Conservation (phyloP, 2,113 vertebrate species). For the Myiopsitta monachus region DNA sequence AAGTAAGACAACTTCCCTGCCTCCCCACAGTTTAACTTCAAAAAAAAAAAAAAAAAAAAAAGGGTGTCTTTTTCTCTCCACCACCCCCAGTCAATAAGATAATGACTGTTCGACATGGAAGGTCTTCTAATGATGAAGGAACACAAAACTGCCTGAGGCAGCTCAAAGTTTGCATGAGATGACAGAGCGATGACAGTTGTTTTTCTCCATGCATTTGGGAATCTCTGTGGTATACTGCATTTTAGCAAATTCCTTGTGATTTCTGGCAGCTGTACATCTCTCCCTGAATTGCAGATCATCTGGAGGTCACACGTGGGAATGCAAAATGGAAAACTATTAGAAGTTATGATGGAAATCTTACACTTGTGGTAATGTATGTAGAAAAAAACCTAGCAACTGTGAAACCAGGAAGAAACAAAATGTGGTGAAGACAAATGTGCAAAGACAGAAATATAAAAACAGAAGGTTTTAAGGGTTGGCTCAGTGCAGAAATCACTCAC, state of each 20-base stretch:
- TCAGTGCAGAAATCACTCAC: background rate
- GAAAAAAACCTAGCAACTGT: background rate
- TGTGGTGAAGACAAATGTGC: background rate
- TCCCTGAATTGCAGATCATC: background rate
- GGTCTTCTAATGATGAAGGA: background rate
- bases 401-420: background rate
- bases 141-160: background rate
- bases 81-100: background rate
- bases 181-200: background rate
- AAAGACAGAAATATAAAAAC: background rate
- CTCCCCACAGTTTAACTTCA: background rate
- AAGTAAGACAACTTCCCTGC: background rate
- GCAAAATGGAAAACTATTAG: background rate
- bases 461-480: background rate
- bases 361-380: fast-evolving
- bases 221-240: background rate
- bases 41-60: background rate
- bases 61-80: background rate
- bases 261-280: background rate
- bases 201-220: background rate
- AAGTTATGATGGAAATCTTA: background rate
- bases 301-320: background rate
- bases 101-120: background rate
- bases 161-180: background rate
- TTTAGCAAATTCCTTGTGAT: background rate